Evolutionary conservation across 2,888 invertebrate species (phyloP).

Genomic region (Orthosia gothica): DNA sequence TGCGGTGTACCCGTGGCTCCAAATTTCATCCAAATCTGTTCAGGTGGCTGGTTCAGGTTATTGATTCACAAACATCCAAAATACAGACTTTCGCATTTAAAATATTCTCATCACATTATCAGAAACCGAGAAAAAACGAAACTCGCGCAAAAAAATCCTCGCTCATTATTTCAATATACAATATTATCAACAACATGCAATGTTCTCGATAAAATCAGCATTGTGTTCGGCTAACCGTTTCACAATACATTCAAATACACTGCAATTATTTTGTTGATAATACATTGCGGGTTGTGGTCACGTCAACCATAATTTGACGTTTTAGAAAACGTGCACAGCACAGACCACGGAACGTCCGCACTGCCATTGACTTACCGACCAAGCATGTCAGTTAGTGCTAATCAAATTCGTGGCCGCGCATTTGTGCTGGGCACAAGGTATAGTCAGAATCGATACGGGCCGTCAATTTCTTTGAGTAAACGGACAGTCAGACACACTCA

Average conservation of each 20-base stretch:
- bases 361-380: not conserved
- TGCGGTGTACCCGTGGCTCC: not conserved
- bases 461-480: not conserved
- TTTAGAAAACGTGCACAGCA: conserved; percentile 32
- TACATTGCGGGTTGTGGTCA: conserved; percentile 38
- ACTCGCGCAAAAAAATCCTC: not conserved
- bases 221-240: not conserved
- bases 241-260: conserved; percentile 14
- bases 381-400: not conserved
- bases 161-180: not conserved
- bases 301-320: conserved; percentile 37
- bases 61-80: not conserved
- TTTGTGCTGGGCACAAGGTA: not conserved
- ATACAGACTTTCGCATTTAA: not conserved
- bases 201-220: conserved; percentile 11
- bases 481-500: too few relatives aligned
- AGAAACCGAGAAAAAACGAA: not conserved
- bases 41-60: not conserved
- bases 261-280: conserved; percentile 45
- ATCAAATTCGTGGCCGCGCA: not conserved
- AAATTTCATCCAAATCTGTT: not conserved
- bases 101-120: not conserved
- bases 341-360: not conserved
- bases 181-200: not conserved
- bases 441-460: not conserved